phyloP scores from a whole-genome alignment of 2,888 invertebrate species.

The Drosophila meridiana region DNA sequence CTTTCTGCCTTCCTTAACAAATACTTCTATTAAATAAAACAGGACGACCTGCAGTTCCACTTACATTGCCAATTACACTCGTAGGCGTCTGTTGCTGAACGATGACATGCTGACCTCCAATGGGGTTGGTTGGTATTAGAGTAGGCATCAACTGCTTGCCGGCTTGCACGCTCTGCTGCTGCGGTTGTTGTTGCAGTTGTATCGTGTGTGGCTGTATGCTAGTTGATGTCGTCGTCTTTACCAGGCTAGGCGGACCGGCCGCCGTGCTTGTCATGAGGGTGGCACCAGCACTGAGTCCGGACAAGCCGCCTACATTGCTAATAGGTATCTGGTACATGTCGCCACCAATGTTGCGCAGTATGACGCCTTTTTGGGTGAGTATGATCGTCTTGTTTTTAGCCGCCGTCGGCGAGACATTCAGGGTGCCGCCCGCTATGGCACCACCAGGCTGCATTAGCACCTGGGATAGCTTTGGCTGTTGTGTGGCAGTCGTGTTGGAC shows the following conservation, averaged over 20 bases:
- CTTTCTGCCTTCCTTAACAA: not conserved
- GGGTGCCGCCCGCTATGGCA: constrained; percentile 57
- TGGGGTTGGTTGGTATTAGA: constrained; percentile 83
- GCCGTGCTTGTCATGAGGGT: constrained; percentile 83
- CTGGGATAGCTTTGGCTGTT: constrained; percentile 85
- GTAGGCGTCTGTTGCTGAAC: constrained; percentile 82
- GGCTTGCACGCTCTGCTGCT: constrained; percentile 70
- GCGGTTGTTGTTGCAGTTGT: constrained; percentile 76
- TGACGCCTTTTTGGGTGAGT: constrained; percentile 84
- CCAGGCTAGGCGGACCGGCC: constrained; percentile 83
- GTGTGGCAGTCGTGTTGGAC: constrained; percentile 84
- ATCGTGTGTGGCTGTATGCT: constrained; percentile 75
- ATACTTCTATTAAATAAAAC: not conserved
- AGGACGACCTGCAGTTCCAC: constrained; percentile 34
- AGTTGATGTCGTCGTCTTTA: constrained; percentile 81
- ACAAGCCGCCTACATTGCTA: constrained; percentile 83
- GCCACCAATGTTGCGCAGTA: constrained; percentile 84
- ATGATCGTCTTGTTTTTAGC: constrained; percentile 84
- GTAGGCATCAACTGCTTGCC: constrained; percentile 83
- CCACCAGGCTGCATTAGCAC: constrained; percentile 83
- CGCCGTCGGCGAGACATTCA: constrained; percentile 75
- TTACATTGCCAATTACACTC: constrained; percentile 83
- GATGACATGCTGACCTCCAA: constrained; percentile 82
- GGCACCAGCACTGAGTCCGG: constrained; percentile 76
- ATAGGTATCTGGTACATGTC: constrained; percentile 85